Percentiles rank a stretch among this genome's conserved stretches.
phyloP scores from a whole-genome alignment of 2,113 vertebrate genomes.

The Centrocercus urophasianus region DNA sequence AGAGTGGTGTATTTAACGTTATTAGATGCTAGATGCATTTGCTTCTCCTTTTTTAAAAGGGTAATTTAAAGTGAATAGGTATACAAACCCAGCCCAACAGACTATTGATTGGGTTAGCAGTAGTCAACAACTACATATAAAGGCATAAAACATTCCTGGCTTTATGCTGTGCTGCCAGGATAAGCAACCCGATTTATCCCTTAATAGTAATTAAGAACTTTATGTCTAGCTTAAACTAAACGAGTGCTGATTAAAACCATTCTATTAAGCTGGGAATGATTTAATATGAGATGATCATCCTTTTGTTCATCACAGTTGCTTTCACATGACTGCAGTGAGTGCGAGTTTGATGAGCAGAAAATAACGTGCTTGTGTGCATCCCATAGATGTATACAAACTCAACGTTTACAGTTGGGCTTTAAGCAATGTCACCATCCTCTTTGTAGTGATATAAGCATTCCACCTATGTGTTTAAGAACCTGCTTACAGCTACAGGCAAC shows the following conservation, averaged over 20 bases:
- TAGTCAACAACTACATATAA: not conserved
- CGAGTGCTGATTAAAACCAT: slow-evolving; percentile 44
- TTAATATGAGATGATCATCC: slow-evolving; percentile 35
- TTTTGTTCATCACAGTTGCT: slow-evolving; percentile 51
- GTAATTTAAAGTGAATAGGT: not conserved
- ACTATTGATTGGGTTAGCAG: not conserved
- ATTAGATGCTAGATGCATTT: not conserved
- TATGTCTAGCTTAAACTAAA: slow-evolving; percentile 37
- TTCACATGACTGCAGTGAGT: slow-evolving; percentile 29
- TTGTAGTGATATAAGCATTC: not conserved
- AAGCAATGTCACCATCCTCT: not conserved
- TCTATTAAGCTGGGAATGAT: slow-evolving; percentile 28
- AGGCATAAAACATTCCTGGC: not conserved
- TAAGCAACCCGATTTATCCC: slow-evolving; percentile 32
- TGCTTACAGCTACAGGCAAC: not conserved
- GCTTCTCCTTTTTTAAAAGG: not conserved
- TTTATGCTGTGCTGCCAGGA: not conserved
- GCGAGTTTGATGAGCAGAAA: slow-evolving; percentile 41
- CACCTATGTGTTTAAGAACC: not conserved
- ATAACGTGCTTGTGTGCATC: not conserved
- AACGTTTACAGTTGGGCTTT: not conserved
- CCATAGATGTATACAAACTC: not conserved
- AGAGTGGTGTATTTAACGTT: not conserved
- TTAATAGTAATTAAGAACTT: slow-evolving; percentile 18
- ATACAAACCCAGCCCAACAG: not conserved